These are phyloP conservation scores for Solea senegalensis DNA, from an alignment of 2,113 vertebrate species.

Conservation along the genomic window DNA sequence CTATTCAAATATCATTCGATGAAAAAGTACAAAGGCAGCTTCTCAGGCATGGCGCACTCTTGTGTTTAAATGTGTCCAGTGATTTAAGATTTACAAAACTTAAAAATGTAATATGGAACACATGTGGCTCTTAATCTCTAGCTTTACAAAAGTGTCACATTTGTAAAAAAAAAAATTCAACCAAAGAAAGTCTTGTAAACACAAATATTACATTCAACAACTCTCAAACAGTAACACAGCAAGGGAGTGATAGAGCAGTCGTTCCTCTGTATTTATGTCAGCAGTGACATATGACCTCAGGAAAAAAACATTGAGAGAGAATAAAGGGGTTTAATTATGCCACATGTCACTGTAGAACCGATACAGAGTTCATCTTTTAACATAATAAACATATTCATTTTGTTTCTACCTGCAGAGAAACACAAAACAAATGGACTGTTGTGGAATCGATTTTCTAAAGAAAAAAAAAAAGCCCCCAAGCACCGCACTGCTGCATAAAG, in stretches of 20 bases:
- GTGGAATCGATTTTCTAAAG: not conserved
- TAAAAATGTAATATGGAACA: not conserved
- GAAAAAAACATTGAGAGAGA: not conserved
- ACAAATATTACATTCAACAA: constrained; percentile 9
- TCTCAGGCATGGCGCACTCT: not conserved
- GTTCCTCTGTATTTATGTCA: constrained; percentile 22
- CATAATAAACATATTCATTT: not conserved
- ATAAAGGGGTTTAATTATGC: not conserved
- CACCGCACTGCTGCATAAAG: constrained; percentile 4
- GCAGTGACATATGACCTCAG: constrained; percentile 7
- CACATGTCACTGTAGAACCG: constrained; percentile 6
- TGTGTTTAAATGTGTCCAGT: not conserved
- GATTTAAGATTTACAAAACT: constrained; percentile 6
- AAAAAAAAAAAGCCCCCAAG: not conserved
- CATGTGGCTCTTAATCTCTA: no score
- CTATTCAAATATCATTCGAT: not conserved
- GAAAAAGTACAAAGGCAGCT: constrained; percentile 1
- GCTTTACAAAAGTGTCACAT: constrained; percentile 2
- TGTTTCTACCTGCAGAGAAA: not conserved
- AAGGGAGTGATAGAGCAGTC: not conserved
- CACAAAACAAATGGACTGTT: not conserved
- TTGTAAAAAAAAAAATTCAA: constrained; percentile 16
- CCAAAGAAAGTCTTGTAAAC: not conserved
- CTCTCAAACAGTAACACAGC: constrained; percentile 1
- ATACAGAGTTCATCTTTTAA: constrained; percentile 8